Base-by-base conservation (phyloP, 2,888 invertebrate species). In the Stenodema calcarata region DNA sequence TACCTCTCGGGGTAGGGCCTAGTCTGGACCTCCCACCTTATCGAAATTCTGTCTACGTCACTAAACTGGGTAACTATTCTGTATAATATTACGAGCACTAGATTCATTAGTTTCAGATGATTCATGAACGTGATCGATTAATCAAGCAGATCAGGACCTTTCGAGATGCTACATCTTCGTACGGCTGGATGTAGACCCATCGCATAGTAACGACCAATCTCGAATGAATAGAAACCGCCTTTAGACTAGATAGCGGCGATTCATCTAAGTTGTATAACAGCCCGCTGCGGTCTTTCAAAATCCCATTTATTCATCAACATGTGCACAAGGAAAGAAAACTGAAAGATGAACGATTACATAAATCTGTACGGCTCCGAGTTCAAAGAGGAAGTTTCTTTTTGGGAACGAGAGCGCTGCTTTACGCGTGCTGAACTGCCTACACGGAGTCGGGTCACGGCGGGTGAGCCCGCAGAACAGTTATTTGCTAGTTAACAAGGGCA, bases 391-490 rank as follows among this genome's bases (percentile, higher is more conserved):
- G 62, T 23, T 62, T 62, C 62, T 7, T 23, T 35, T n/a, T n/a
- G 9, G n/a, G 62, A 18, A 62, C n/a, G 23, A 23, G 18, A 18
- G 18, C 18, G 18, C n/a, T 16, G 54, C n/a, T 23, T 62, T 23
- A 62, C 62, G 62, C 62, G 62, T 62, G 62, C 62, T 62, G 62
- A 62, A 62, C 62, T n/a, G 62, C 62, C 62, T 62, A 62, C 62
- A 23, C 23, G 18, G 62, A 27, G 62, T 23, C 62, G 62, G 62
- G 62, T 62, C 62, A 62, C 62, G 62, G 62, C 62, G 62, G 62
- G 62, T 62, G 62, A 62, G 62, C 62, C 62, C 62, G 62, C 62
- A 62, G 62, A 62, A 62, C 62, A 62, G 62, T 62, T 62, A 62
- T 62, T 62, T 4, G 23, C 62, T 27, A 62, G 62, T 62, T 62